Conservation (phyloP, 2,113 vertebrate genomes). For the Apeltes quadracus region DNA sequence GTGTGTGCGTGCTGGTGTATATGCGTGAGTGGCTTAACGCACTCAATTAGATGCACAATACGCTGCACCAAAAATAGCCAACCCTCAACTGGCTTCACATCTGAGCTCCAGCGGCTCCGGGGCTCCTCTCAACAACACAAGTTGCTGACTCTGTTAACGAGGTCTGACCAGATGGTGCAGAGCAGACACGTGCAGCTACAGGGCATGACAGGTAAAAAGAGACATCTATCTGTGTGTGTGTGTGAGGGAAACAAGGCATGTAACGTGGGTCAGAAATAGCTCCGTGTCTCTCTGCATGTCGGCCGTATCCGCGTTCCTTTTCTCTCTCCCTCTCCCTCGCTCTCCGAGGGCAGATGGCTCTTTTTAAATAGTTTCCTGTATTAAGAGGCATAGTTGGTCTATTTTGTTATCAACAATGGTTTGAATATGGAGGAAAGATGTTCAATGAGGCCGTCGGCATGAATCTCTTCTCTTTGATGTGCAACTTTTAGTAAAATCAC, state of each 20-base stretch:
- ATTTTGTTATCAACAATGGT: neutral
- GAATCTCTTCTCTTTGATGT: neutral
- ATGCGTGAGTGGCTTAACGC: conserved; percentile 7
- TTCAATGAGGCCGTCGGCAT: neutral
- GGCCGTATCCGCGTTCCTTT: neutral
- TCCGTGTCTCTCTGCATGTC: neutral
- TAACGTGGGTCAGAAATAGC: neutral
- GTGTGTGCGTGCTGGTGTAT: neutral
- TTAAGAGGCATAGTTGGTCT: neutral
- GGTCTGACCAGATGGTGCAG: conserved; percentile 7
- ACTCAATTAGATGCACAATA: conserved; percentile 37
- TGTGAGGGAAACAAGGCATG: neutral
- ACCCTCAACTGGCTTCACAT: conserved; percentile 47
- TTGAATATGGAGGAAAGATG: neutral
- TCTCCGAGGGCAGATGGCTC: neutral
- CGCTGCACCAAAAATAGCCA: conserved; percentile 50
- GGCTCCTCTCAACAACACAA: conserved; percentile 18
- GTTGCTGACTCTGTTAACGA: conserved; percentile 18
- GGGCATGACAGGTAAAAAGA: neutral
- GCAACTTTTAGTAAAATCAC: neutral
- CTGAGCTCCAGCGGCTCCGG: conserved; percentile 21
- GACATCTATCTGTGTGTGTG: neutral
- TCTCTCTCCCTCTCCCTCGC: neutral
- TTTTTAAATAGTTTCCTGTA: neutral
- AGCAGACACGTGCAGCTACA: neutral